Evolutionary conservation across 2,797 vertebrate species (phyloP), one percentile per base, ranked within the genome.

Genomic region (Liasis olivaceus): DNA sequence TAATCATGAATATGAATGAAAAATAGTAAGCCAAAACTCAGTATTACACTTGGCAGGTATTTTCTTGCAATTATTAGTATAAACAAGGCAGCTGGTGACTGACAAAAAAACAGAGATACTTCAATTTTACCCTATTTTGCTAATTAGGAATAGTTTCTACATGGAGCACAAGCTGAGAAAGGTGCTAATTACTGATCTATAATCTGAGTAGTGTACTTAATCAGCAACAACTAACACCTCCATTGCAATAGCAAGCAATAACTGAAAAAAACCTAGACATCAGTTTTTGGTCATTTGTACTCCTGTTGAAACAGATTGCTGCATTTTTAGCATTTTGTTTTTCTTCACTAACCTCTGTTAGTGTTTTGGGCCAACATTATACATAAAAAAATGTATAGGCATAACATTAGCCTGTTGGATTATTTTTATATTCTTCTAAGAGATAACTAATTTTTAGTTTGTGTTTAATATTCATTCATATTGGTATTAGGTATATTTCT

Each of bases 41-140:
- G 90, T 77, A 36, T 17, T 89, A 72, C 3, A 4, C 91, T 93
- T 94, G 95, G 64, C 94, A 95, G 93, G 64, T 58, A 81, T 84
- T 92, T 24, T 88, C 89, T 11, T 5, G 88, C 5, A 42, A 0
- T n/a, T 51, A 91, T 90, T 62, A 89, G 84, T 0, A 77, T 87
- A 93, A 91, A 92, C 58, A 2, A 91, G 92, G 90, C 95, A 97
- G 88, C 91, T 95, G 95, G 86, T 63, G 89, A 93, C 86, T 92
- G 94, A 96, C 0, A 0, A 77, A 93, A 89, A 96, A 91, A 42
- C 91, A 51, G 62, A 91, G 92, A 96, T 91, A 94, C 94, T 77
- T 92, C 89, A 62, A 89, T 91, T 93, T 86, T 87, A 58, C 54
- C 69, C 89, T 84, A 87, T 91, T 64, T 88, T 93, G 87, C 85